Evolutionary conservation across 2,797 vertebrate genomes (phyloP), one percentile per base, ranked within the genome.

Genomic region (Lagodon rhomboides): DNA sequence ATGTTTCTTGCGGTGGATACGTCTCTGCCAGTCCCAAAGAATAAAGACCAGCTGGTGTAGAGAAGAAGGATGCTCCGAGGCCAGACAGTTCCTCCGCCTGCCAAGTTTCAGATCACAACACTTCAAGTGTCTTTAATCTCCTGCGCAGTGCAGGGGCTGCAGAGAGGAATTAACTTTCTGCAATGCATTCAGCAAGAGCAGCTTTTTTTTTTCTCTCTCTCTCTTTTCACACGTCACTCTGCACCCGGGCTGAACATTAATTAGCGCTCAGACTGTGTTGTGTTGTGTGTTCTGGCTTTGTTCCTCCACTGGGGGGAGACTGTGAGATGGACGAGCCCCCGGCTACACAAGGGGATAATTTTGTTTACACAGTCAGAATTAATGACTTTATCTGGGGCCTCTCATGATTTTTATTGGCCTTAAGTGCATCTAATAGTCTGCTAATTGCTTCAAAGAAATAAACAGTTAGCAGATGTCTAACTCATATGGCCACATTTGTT

Each of bases 271-370:
- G 22, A 51, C 2, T 12, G 15, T 47, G 25, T 11, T 12, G 30
- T 12, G 5, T 20, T 12, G 4, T 20, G 20, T 72, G 55, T 46
- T 73, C 44, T 58, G 18, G 22, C 77, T 47, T 62, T 55, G 16
- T 67, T 81, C 77, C 17, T 83, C 91, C 90, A 91, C 91, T 77
- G 25, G 90, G 53, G 89, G 90, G 91, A 77, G 85, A 81, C 84
- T 58, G 22, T 80, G 84, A 87, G 70, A 15, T 25, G 64, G 30
- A 69, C 60, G 64, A 67, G 64, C 65, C 64, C 38, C 69, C 41
- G 64, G 61, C 69, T 76, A 1, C 56, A 64, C 46, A 34, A 59
- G 64, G 43, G 59, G 51, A 75, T 81, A 0, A 55, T 68, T 74
- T 70, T 84, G 72, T 87, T 89, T 83, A 62, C 82, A 63, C 78